Evolutionary conservation across 1,140 invertebrate species (phyloP), one percentile per base, ranked within the genome.

Genomic region (Gryon sp.): DNA sequence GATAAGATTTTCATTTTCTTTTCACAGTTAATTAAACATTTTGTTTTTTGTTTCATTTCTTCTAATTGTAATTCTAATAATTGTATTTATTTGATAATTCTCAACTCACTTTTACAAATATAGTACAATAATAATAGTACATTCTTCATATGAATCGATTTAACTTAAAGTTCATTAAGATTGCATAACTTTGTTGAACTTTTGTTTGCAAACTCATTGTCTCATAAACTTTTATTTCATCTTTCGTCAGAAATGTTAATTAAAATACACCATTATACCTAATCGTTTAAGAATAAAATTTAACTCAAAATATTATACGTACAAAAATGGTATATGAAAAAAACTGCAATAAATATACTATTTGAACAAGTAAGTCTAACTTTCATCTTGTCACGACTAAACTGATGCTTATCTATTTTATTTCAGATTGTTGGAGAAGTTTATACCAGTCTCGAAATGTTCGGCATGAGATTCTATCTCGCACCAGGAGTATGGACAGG

Each of bases 351-450:
- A 4, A 24, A 24, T 24, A 4, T 50, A 22, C 40, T 28, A 28
- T n/a, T 16, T 22, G 12, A 7, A 28, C 22, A 20, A 65, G 43
- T 52, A 53, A 41, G 19, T n/a, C 36, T 11, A 68, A 59, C 15
- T 69, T 69, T 59, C 22, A 22, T 55, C 38, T 45, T 11, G 22
- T 9, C 14, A 11, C 16, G 22, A 34, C 24, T 65, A n/a, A 65
- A 53, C 48, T 28, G 41, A 68, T 46, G 63, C 38, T 68, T 46
- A 55, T 57, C 41, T 57, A 12, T 46, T 66, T 41, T 28, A 50
- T 69, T 69, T 24, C 16, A 69, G 65, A 59, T 69, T 69, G 43
- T 38, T 41, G 52, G 65, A 41, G 34, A 60, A 57, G 40, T 72
- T 55, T 30, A 16, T 16, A 63, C 20, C 48, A 38, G 57, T 20